phyloP scores from a whole-genome alignment of 2,113 vertebrate genomes.

The Lucifuga dentata region DNA sequence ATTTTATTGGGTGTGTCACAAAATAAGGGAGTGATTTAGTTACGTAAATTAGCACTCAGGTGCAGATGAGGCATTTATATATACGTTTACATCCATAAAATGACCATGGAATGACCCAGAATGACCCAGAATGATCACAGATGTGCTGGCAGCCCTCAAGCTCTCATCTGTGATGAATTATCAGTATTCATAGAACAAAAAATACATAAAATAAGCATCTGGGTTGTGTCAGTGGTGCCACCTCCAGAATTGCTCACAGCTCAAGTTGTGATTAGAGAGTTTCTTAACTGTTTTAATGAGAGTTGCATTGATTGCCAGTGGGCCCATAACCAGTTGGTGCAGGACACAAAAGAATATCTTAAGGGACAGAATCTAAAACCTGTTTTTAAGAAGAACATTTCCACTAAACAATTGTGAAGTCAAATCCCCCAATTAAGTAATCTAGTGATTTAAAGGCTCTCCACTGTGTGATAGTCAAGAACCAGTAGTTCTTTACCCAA shows the following conservation, averaged over 20 bases:
- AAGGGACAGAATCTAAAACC: constrained; percentile 1
- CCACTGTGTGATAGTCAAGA: constrained; percentile 1
- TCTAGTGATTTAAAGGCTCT: constrained; percentile 10
- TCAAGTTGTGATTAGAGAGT: neutral
- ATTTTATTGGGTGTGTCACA: too few relatives aligned
- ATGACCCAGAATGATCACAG: neutral
- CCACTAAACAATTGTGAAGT: neutral
- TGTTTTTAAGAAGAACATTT: neutral
- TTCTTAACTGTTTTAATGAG: neutral
- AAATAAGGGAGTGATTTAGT: too few relatives aligned
- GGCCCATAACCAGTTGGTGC: neutral
- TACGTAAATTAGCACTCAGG: too few relatives aligned
- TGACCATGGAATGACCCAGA: too few relatives aligned
- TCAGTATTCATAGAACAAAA: neutral
- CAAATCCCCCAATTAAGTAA: neutral
- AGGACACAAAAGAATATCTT: neutral
- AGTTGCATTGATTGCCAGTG: neutral
- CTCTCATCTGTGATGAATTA: neutral
- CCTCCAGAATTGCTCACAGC: neutral
- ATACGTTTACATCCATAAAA: too few relatives aligned
- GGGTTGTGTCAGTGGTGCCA: neutral
- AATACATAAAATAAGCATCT: neutral
- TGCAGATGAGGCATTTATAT: too few relatives aligned
- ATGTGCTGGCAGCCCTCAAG: neutral
- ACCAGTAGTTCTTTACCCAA: constrained; percentile 14